phyloP scores from a whole-genome alignment of 2,797 vertebrate genomes.

The Hyperoplus lanceolatus region DNA sequence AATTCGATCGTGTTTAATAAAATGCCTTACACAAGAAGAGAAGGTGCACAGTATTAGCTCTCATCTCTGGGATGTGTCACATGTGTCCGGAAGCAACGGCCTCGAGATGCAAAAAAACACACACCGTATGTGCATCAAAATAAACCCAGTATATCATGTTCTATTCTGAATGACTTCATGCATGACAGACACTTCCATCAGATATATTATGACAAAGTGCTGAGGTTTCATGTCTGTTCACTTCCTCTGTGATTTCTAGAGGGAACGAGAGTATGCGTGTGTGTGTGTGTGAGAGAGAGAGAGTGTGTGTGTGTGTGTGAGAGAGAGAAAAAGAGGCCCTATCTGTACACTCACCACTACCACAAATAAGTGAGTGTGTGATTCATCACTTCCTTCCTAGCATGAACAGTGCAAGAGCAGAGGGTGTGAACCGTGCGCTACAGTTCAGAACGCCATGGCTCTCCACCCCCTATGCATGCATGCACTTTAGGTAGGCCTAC shows the following conservation, averaged over 20 bases:
- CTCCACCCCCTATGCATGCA: conserved; percentile 41
- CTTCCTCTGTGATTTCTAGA: conserved; percentile 79
- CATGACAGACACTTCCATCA: conserved; percentile 54
- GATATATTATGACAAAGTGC: conserved; percentile 64
- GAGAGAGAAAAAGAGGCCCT: conserved; percentile 50
- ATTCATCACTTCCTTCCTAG: conserved; percentile 85
- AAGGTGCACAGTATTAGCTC: conserved; percentile 3
- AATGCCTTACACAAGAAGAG: background rate
- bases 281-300: conserved; percentile 8
- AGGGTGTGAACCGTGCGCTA: conserved; percentile 65
- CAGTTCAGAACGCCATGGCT: conserved; percentile 46
- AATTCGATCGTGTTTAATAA: conserved; percentile 41
- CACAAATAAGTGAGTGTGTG: conserved; percentile 78
- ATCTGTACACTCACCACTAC: conserved; percentile 73
- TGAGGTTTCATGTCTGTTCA: conserved; percentile 72
- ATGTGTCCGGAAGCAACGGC: background rate
- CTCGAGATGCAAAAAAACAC: background rate
- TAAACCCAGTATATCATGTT: conserved; percentile 1
- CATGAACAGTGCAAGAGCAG: conserved; percentile 69
- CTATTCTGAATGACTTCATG: conserved; percentile 47
- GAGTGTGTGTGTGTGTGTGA: conserved; percentile 22
- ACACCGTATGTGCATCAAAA: conserved; percentile 3
- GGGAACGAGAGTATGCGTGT: conserved; percentile 24
- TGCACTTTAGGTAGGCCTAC: background rate
- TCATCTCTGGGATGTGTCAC: conserved; percentile 6